Evolutionary conservation across 2,888 invertebrate species (phyloP).

Genomic region (Micropterix aruncella): DNA sequence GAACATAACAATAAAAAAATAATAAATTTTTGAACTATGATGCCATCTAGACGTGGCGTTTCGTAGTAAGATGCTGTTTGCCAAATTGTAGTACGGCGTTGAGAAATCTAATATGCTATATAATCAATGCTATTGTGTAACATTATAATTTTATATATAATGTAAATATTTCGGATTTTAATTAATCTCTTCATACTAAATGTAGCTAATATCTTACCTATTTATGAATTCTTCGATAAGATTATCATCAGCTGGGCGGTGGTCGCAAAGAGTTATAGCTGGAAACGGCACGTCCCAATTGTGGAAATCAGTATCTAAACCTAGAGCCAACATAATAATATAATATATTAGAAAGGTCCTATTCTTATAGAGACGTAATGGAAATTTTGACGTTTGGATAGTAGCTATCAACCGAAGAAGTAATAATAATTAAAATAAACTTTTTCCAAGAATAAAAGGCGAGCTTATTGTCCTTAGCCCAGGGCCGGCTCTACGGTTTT

Average conservation of each 20-base stretch:
- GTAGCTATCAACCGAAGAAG: conserved; percentile 1
- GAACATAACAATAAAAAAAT: too few relatives aligned
- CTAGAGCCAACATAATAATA: conserved; percentile 22
- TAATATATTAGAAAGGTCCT: neutral
- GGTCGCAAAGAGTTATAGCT: conserved; percentile 50
- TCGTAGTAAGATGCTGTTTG: too few relatives aligned
- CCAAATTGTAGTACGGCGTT: too few relatives aligned
- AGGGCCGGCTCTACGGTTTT: too few relatives aligned
- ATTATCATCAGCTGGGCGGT: conserved; percentile 36
- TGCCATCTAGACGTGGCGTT: too few relatives aligned
- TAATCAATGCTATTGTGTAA: too few relatives aligned
- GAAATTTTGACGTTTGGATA: conserved; percentile 1
- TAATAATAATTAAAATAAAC: neutral
- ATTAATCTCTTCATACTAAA: too few relatives aligned
- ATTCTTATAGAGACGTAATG: neutral
- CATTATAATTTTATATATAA: too few relatives aligned
- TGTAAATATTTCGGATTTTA: too few relatives aligned
- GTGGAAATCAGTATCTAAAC: conserved; percentile 67
- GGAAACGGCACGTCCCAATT: conserved; percentile 69
- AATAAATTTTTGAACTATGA: too few relatives aligned
- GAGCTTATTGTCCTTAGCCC: neutral
- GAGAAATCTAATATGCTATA: too few relatives aligned
- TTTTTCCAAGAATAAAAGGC: conserved; percentile 1
- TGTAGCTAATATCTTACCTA: too few relatives aligned
- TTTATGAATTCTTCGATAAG: conserved; percentile 28